Evolutionary conservation across 2,888 invertebrate species (phyloP), one percentile per base, ranked within the genome.

Genomic region (Dexiosoma caninum): DNA sequence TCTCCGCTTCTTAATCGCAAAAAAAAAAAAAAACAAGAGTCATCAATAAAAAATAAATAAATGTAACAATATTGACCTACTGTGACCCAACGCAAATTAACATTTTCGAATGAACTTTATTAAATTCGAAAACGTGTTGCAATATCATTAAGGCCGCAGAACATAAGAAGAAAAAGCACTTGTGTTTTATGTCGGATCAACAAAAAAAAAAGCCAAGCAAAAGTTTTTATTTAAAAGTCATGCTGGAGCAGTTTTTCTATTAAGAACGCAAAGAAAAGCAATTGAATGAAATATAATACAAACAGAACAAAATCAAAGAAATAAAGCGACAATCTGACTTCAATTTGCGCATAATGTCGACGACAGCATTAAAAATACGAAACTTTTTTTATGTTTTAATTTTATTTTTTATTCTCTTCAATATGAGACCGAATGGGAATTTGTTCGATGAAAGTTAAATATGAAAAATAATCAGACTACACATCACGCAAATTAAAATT

Each of bases 41-140:
- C 6, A 53, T 23, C 37, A 44, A 44, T 9, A 46, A n/a, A 14
- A 57, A 35, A 57, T 23, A 59, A 49, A 21, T 2, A 66, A 49
- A 23, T 8, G 37, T 21, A 66, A 23, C 32, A 67, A 23, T 60
- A 67, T 59, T 66, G 72, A 78, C 35, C 72, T 53, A 53, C 40
- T 30, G 60, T 35, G 62, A 72, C 40, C 62, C 46, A 69, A 55
- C 21, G 67, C 60, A 78, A 74, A 78, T 78, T 78, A 78, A 78
- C 78, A 67, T 78, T 59, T 62, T 55, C 40, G 23, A 35, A 32
- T 67, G 46, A 78, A 67, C 66, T 67, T 62, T 55, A 67, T 57
- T 74, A 72, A 74, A 78, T 78, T 62, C 49, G 37, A 75, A 78
- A 78, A 78, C 78, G 67, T 78, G 66, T 62, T 62, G 49, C 60